These are phyloP conservation scores for Ophion ellenae DNA, from an alignment of 2,888 invertebrate species.

Conservation along the genomic window DNA sequence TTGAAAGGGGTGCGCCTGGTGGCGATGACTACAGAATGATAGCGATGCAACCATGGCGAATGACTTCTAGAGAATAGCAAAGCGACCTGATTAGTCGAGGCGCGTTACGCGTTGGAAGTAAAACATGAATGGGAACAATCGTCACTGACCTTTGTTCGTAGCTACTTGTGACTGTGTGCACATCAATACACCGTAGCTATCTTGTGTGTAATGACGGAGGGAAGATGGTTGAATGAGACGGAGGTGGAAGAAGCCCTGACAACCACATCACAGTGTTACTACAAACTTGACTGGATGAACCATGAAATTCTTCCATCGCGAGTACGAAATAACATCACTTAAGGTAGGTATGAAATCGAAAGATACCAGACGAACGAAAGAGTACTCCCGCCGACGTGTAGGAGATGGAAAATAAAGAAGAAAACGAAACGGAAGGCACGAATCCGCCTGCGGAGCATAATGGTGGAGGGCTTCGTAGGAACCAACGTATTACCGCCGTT, in stretches of 20 bases:
- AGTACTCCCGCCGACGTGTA: conserved; percentile 40
- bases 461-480: not conserved
- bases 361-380: conserved; percentile 28
- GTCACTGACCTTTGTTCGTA: not conserved
- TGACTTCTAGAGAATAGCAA: conserved; percentile 19
- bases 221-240: conserved; percentile 41
- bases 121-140: not conserved
- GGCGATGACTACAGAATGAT: not conserved
- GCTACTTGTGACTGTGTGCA: not conserved
- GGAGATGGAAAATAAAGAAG: conserved; percentile 17
- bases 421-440: conserved; percentile 15
- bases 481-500: conserved; percentile 9
- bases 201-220: not conserved
- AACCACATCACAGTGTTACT: not conserved
- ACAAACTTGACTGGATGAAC: conserved; percentile 7
- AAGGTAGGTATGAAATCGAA: conserved; percentile 33
- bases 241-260: conserved; percentile 28
- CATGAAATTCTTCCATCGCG: conserved; percentile 16
- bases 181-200: conserved; percentile 2
- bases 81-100: conserved; percentile 21
- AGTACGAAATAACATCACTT: conserved; percentile 20
- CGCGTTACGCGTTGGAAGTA: conserved; percentile 26
- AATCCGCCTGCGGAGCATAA: conserved; percentile 4
- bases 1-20: conserved; percentile 15
- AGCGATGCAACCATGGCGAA: not conserved